Conservation (phyloP, 53 echinoderm and acorn worm species). For the Temnopleurus reevesii region DNA sequence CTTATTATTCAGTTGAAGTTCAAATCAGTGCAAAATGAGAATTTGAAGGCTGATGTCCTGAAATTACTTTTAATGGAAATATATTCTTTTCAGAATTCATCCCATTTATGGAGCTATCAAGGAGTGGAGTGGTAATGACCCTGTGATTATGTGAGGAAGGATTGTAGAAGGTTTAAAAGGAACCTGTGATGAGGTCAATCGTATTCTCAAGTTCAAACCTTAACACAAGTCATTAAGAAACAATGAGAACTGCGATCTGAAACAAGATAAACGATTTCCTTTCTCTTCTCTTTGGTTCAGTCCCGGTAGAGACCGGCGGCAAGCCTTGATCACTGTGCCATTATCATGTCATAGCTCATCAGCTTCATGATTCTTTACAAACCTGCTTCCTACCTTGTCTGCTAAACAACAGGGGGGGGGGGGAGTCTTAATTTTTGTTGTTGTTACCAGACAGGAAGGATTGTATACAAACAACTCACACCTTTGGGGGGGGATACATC, state of each 20-base stretch:
- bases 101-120: background rate
- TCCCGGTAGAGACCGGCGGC: background rate
- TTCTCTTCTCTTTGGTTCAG: background rate
- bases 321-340: background rate
- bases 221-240: conserved; percentile 10
- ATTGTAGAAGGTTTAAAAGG: background rate
- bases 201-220: background rate
- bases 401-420: background rate
- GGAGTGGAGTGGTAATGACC: background rate
- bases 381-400: background rate
- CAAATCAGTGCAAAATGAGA: background rate
- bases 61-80: background rate
- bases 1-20: too few species aligned
- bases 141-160: background rate
- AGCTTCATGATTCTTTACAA: background rate
- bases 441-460: background rate
- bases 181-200: conserved; percentile 18
- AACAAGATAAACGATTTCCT: background rate
- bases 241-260: background rate
- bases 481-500: too few species aligned
- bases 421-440: background rate
- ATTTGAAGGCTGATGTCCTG: background rate
- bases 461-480: too few species aligned
- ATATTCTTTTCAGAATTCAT: background rate
- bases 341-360: conserved; percentile 16